These are phyloP conservation scores for Agonopterix subpropinquella DNA, from an alignment of 2,888 invertebrate genomes.

Conservation along the genomic window DNA sequence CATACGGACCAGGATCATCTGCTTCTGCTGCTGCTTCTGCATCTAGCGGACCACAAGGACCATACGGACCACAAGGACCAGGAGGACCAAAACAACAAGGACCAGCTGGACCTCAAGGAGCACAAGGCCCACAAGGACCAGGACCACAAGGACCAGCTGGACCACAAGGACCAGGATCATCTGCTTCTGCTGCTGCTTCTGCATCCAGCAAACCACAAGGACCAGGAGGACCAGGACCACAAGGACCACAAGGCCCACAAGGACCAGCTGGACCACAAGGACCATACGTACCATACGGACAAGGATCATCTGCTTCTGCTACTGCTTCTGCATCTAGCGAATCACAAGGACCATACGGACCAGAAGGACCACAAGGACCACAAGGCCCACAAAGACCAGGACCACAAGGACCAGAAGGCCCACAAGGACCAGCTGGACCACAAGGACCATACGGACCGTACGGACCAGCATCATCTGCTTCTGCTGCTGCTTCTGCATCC, in stretches of 20 bases:
- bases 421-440: not conserved
- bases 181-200: not conserved
- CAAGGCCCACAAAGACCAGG: not conserved
- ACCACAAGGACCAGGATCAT: no score
- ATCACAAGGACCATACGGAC: not conserved
- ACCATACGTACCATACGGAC: not conserved
- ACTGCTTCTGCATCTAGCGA: not conserved
- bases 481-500: no score
- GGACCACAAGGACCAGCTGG: no score
- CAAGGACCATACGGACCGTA: not conserved
- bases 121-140: not conserved
- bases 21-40: conserved; percentile 1
- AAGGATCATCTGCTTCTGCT: not conserved
- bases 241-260: conserved; percentile 7
- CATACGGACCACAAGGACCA: not conserved
- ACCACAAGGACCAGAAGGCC: not conserved
- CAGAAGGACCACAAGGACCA: not conserved
- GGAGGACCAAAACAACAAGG: not conserved
- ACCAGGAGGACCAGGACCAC: conserved; percentile 7
- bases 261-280: conserved; percentile 1
- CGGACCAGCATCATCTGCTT: not conserved
- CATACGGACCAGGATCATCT: not conserved
- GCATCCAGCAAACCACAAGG: conserved; percentile 2
- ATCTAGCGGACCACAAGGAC: not conserved
- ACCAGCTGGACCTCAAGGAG: not conserved